phyloP scores from a whole-genome alignment of 2,797 vertebrate genomes.

The Macropus fuliginosus region DNA sequence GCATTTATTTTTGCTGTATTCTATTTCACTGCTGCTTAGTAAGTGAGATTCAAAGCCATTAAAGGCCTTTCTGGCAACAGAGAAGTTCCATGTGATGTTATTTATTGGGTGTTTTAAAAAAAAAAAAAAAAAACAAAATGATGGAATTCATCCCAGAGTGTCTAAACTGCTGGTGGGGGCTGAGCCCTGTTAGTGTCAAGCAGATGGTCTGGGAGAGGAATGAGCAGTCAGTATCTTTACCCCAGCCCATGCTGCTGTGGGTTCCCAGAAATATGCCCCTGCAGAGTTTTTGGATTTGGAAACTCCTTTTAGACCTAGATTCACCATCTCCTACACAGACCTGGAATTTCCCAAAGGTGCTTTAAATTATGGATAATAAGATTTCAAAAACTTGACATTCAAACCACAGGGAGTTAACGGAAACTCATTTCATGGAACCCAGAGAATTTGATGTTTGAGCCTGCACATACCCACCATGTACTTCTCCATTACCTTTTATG shows the following conservation, averaged over 20 bases:
- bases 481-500: neutral
- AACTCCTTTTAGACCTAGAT: conserved; percentile 23
- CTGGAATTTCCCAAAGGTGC: neutral
- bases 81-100: conserved; percentile 34
- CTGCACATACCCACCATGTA: neutral
- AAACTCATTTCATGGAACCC: neutral
- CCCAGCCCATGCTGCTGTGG: neutral
- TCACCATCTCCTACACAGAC: conserved; percentile 38
- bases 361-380: conserved; percentile 51
- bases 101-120: neutral
- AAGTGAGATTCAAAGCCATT: conserved; percentile 37
- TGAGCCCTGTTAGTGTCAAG: neutral
- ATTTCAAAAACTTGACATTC: neutral
- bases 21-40: conserved; percentile 19
- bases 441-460: neutral
- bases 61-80: conserved; percentile 2
- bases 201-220: conserved; percentile 5
- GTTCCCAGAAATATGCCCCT: neutral
- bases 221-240: neutral
- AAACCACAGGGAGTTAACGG: neutral
- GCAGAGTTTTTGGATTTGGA: neutral
- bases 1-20: conserved; percentile 67
- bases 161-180: neutral
- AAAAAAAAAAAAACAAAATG: neutral
- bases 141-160: neutral